These are phyloP conservation scores for Bagarius yarrelli DNA, from an alignment of 2,113 vertebrate species.

Conservation along the genomic window DNA sequence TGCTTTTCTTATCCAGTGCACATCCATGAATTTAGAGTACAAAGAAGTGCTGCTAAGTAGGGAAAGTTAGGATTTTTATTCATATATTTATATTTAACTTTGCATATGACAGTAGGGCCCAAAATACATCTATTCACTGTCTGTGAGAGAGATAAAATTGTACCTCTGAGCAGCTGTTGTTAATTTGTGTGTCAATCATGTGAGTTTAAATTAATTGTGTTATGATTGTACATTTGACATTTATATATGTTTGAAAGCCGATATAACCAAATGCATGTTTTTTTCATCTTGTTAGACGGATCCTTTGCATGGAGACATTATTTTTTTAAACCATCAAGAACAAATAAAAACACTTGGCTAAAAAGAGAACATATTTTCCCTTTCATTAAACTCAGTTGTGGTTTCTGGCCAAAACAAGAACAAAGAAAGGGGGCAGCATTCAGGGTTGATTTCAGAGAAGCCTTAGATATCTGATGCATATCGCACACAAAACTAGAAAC, in stretches of 20 bases:
- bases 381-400: neutral
- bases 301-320: neutral
- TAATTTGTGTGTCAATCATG: slow-evolving; percentile 43
- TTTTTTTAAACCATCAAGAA: neutral
- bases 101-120: no score
- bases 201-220: neutral
- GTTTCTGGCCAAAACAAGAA: neutral
- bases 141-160: slow-evolving; percentile 10
- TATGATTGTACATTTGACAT: neutral
- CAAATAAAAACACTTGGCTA: neutral
- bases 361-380: neutral
- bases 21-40: no score
- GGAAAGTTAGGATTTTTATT: no score
- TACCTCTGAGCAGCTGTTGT: slow-evolving; percentile 31
- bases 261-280: neutral
- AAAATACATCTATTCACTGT: no score
- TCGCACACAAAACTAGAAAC: no score
- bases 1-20: no score
- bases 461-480: no score
- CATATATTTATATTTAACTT: no score
- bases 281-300: neutral
- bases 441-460: neutral
- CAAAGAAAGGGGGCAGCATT: neutral
- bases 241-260: neutral
- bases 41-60: no score